Base-by-base conservation (phyloP, 2,797 vertebrate genomes). In the Pterois miles region DNA sequence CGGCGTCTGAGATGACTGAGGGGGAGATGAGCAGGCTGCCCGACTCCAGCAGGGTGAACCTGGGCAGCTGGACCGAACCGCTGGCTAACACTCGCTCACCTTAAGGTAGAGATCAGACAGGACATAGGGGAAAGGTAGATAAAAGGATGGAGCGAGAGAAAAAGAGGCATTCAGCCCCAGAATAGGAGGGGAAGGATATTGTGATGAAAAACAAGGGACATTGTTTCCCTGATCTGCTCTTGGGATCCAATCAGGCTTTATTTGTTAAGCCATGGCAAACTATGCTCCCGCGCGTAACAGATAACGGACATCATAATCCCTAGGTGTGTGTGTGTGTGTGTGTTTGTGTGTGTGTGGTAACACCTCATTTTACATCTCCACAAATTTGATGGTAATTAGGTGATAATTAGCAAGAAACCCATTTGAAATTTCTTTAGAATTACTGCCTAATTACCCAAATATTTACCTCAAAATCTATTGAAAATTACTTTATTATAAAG, bases 21-120 rank as follows among this genome's bases (percentile, higher is more conserved):
- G 98, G 98, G 72, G 97, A 98, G 88, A 99, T 76, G 4, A 99
- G 97, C 33, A 99, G 95, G 52, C 98, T 99, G 74, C 98, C 98
- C 0, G 98, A 99, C 90, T 99, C 98, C 29, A 99, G 95, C 33
- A 99, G 95, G 0, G 97, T 99, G 93, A 99, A 99, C 3, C 98
- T 95, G 0, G 98, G 97, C 66, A 99, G 95, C 94, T 99, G 98
- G 58, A 99, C 96, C 0, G 98, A 99, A 25, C 98, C 98, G 0
- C 98, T 99, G 84, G 98, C 98, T 93, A 99, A 85, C 74, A 98
- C 94, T 4, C 96, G 95, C 84, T 99, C 98, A 68, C 97, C 98
- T 99, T 88, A 6, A 54, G 29, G 7, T 14, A 48, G 46, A 16
- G 31, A 20, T 22, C 38, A 8, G 27, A 16, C 3, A 27, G 13